These are phyloP conservation scores for Urechis unicinctus DNA, from an alignment of 2,888 invertebrate genomes.

Conservation along the genomic window DNA sequence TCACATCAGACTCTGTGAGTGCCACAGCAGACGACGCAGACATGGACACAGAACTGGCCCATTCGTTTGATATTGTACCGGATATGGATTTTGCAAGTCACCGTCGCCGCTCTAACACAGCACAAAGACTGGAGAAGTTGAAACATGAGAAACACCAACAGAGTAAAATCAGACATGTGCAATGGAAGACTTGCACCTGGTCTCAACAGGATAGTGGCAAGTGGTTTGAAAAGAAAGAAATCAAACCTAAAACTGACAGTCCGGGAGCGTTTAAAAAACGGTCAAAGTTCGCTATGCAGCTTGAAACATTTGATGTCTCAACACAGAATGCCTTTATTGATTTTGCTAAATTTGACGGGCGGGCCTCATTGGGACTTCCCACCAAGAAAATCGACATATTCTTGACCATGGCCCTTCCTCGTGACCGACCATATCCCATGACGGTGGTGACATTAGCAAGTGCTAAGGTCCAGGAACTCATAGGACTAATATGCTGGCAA, in stretches of 20 bases:
- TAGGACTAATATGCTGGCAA: slow-evolving; percentile 79
- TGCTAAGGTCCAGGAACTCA: slow-evolving; percentile 79
- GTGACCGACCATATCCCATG: slow-evolving; percentile 76
- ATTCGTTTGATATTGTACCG: slow-evolving; percentile 72
- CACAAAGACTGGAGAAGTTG: slow-evolving; percentile 80
- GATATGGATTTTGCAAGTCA: slow-evolving; percentile 55
- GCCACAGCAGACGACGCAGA: slow-evolving; percentile 4
- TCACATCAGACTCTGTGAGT: not conserved
- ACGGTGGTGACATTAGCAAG: slow-evolving; percentile 72
- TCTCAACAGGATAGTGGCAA: not conserved
- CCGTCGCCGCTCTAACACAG: slow-evolving; percentile 77
- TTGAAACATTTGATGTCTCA: slow-evolving; percentile 69
- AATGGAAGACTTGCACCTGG: no score
- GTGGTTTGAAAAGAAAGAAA: slow-evolving; percentile 46
- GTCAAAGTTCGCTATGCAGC: slow-evolving; percentile 69
- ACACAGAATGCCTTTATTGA: slow-evolving; percentile 82
- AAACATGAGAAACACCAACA: slow-evolving; percentile 70
- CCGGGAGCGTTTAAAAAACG: no score
- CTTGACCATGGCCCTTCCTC: slow-evolving; percentile 76
- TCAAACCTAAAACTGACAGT: not conserved
- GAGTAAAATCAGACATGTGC: slow-evolving; percentile 46
- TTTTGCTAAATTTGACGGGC: slow-evolving; percentile 87
- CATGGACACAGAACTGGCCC: slow-evolving; percentile 51
- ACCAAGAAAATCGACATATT: slow-evolving; percentile 83
- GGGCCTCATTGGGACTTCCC: slow-evolving; percentile 62